Base-by-base conservation (phyloP, 2,888 invertebrate genomes). In the Andrena camellia region DNA sequence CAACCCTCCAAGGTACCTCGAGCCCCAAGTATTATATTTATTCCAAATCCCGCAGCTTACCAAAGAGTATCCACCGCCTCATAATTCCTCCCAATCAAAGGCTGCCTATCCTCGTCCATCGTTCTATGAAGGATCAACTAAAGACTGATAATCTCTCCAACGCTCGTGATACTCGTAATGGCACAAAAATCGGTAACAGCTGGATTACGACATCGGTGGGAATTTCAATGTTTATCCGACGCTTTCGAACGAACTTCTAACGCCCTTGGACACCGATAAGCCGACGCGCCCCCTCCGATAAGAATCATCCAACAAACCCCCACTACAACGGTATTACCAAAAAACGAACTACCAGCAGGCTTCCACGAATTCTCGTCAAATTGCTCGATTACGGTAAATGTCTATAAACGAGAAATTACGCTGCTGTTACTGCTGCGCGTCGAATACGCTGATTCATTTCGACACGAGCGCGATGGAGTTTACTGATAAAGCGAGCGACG, bases 21-120 rank as follows among this genome's bases (percentile, higher is more conserved):
- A 42, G 4, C 13, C 17, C 4, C 4, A 42, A 42, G 17, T 17
- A 42, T 42, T 42, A 42, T 42, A 42, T 17, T 42, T 17, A 42
- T 42, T 42, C 17, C 17, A 42, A 42, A 42, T 42, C 17, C 5
- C 20, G 29, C 63, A 57, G 69, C 91, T 92, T 88, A 93, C 92
- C 92, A 90, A 35, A 83, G 8, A 59, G 4, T 17, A 64, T 90
- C 80, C 23, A 75, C 48, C 23, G 85, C 69, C 29, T 67, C 86
- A 74, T 81, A 86, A 78, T 70, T 81, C 69, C 83, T 78, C 0
- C 13, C 60, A 29, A 90, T 80, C n/a, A 90, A 74, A 31, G 84
- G 88, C 7, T 62, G 59, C 17, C 13, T 86, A 26, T 90, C 89
- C 42, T 88, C 81, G 48, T 71, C 71, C 75, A 72, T 81, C 74